A percentile compares a stretch with the other conserved stretches of the same genome.
phyloP scores from a whole-genome alignment of 2,888 invertebrate genomes.

The Abscondita cerata region DNA sequence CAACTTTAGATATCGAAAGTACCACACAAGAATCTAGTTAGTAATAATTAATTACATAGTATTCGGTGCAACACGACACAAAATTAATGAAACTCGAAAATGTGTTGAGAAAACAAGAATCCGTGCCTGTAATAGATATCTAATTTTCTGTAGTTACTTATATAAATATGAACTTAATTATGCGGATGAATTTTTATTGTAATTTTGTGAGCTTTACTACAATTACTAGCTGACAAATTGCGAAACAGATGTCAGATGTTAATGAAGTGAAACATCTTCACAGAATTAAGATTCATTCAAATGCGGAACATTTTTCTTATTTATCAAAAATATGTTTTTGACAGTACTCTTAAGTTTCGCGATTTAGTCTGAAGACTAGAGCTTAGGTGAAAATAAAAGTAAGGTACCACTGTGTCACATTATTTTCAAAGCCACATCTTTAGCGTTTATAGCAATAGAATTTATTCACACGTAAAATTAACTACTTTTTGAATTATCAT shows the following conservation, averaged over 20 bases:
- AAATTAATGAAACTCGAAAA: not conserved
- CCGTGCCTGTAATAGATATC: constrained; percentile 25
- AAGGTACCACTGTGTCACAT: too few relatives aligned
- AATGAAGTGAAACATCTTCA: constrained; percentile 17
- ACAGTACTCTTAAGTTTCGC: too few relatives aligned
- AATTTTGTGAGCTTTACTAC: constrained; percentile 21
- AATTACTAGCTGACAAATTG: constrained; percentile 25
- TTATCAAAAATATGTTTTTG: constrained; percentile 22
- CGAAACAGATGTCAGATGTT: constrained; percentile 15
- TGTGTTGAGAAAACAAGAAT: constrained; percentile 15
- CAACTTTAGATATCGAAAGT: not conserved
- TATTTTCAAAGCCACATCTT: too few relatives aligned
- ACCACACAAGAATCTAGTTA: constrained; percentile 5
- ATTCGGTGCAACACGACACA: not conserved
- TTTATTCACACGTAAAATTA: too few relatives aligned
- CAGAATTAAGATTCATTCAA: constrained; percentile 16
- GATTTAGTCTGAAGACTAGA: too few relatives aligned
- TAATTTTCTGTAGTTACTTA: constrained; percentile 15
- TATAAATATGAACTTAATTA: constrained; percentile 5
- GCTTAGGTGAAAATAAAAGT: too few relatives aligned
- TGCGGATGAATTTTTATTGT: not conserved
- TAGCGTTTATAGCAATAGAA: too few relatives aligned
- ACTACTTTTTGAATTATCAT: too few relatives aligned
- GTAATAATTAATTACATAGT: not conserved
- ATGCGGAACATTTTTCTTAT: not conserved